Evolutionary conservation across 2,888 invertebrate genomes (phyloP).

Genomic region (Lasioglossum oenotherae): DNA sequence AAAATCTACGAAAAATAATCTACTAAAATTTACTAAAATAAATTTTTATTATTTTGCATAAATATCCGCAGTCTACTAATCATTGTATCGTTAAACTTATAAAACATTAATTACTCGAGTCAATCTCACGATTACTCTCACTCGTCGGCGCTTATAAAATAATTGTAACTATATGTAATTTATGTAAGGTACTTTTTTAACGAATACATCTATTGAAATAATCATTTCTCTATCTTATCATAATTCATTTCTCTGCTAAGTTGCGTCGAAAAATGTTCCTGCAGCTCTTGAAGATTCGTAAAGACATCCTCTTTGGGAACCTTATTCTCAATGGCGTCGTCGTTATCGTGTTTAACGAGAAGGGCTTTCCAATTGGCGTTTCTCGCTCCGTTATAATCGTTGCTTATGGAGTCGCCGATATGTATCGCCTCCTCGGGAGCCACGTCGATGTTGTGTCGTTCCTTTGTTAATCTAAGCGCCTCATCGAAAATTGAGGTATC

Average conservation of each 20-base stretch:
- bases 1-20: too few relatives aligned
- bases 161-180: not conserved
- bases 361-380: conserved; percentile 91
- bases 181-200: not conserved
- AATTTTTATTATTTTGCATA: too few relatives aligned
- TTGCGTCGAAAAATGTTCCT: conserved; percentile 63
- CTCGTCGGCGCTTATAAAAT: not conserved
- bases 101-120: not conserved
- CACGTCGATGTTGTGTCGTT: conserved; percentile 77
- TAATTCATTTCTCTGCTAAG: not conserved
- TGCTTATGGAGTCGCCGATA: conserved; percentile 91
- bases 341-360: conserved; percentile 78
- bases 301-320: conserved; percentile 67
- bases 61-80: too few relatives aligned
- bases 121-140: not conserved
- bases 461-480: conserved; percentile 86
- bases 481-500: conserved; percentile 88
- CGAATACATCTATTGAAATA: not conserved
- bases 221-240: not conserved
- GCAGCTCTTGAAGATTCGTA: conserved; percentile 74
- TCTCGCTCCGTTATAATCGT: conserved; percentile 92
- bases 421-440: conserved; percentile 90
- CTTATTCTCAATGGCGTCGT: conserved; percentile 44
- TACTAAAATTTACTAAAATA: too few relatives aligned
- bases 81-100: not conserved